A percentile compares a stretch with the other conserved stretches of the same genome.
phyloP scores from a whole-genome alignment of 2,113 vertebrate species.

The Pluvianellus socialis region DNA sequence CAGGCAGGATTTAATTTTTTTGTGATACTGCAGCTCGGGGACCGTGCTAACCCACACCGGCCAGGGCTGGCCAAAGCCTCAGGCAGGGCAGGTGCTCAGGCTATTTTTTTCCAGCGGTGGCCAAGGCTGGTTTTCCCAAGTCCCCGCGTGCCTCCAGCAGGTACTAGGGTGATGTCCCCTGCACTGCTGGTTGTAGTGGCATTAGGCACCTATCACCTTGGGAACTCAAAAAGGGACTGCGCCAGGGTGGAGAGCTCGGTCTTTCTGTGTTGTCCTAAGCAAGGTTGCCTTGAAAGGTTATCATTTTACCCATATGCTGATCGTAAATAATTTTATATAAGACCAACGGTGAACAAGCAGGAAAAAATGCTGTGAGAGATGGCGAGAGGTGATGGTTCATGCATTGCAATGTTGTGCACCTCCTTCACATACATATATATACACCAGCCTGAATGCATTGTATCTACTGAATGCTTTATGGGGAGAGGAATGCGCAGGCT shows the following conservation, averaged over 20 bases:
- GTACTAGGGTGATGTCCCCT: background rate
- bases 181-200: rapidly evolving
- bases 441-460: background rate
- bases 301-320: background rate
- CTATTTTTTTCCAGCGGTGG: rapidly evolving
- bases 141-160: background rate
- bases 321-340: background rate
- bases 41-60: rapidly evolving
- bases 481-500: background rate
- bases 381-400: background rate
- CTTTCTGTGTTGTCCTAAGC: background rate
- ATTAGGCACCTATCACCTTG: background rate
- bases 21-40: background rate
- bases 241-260: background rate
- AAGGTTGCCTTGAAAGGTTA: background rate
- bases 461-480: background rate
- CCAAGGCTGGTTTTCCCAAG: background rate
- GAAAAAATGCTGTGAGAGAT: background rate
- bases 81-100: background rate
- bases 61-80: background rate
- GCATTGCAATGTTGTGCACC: background rate
- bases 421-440: background rate
- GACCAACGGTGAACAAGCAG: background rate
- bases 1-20: background rate
- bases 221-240: background rate